These are phyloP conservation scores for Xenentodon cancila DNA, from an alignment of 2,797 vertebrate species.

Conservation along the genomic window DNA sequence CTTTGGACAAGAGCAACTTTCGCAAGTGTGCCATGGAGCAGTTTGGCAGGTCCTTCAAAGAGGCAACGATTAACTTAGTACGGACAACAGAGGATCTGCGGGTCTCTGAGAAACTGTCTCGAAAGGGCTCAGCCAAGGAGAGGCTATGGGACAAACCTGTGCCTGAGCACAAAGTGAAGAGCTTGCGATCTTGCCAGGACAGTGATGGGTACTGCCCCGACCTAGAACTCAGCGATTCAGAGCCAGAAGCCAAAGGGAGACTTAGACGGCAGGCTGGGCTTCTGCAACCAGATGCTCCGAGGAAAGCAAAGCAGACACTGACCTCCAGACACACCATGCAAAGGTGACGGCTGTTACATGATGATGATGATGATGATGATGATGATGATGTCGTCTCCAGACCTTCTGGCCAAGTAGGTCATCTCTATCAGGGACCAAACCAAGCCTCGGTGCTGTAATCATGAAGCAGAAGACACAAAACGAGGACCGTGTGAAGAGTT, in stretches of 20 bases:
- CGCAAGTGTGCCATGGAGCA: constrained; percentile 90
- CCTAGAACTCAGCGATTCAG: constrained; percentile 96
- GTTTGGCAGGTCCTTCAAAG: constrained; percentile 91
- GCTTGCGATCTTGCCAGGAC: constrained; percentile 86
- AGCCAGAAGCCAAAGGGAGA: constrained; percentile 90
- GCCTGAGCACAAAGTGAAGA: constrained; percentile 77
- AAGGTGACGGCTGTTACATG: constrained; percentile 88
- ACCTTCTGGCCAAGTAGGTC: constrained; percentile 27
- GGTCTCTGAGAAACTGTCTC: constrained; percentile 86
- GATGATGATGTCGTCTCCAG: constrained; percentile 3
- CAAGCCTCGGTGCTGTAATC: constrained; percentile 23
- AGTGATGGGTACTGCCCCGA: constrained; percentile 97
- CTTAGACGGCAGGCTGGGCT: constrained; percentile 73
- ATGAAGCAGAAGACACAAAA: neutral
- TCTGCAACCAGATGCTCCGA: constrained; percentile 75
- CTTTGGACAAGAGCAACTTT: constrained; percentile 82
- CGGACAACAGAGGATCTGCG: constrained; percentile 90
- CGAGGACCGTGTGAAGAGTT: constrained; percentile 6
- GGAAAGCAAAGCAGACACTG: constrained; percentile 83
- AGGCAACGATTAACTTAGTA: constrained; percentile 91
- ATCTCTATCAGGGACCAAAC: constrained; percentile 39
- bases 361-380: neutral
- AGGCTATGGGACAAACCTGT: constrained; percentile 86
- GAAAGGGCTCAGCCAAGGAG: constrained; percentile 84
- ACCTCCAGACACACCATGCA: constrained; percentile 87